These are phyloP conservation scores for Trissoscelio sp. DNA, from an alignment of 2,888 invertebrate species.

Conservation along the genomic window DNA sequence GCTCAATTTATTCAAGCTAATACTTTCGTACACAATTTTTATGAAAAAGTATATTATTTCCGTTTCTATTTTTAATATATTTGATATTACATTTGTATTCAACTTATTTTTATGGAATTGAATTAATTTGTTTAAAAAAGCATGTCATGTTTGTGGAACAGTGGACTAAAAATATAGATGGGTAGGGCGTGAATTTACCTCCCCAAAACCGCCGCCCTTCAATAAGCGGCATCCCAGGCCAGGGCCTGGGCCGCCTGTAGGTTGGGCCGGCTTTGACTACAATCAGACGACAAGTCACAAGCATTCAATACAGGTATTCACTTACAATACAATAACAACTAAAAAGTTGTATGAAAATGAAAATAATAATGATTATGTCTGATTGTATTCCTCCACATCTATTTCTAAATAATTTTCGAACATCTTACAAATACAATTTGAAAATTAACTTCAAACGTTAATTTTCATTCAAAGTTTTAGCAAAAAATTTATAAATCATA, in stretches of 20 bases:
- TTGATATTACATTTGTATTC: too few relatives aligned
- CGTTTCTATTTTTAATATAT: background rate
- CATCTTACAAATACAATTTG: background rate
- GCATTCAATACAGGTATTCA: conserved; percentile 25
- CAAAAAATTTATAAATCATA: too few relatives aligned
- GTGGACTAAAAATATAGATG: background rate
- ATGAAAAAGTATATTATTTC: background rate
- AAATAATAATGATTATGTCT: conserved; percentile 42
- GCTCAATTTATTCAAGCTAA: background rate
- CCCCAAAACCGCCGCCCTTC: conserved; percentile 61
- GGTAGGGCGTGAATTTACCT: conserved; percentile 36
- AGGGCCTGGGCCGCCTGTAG: conserved; percentile 64
- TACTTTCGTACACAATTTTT: conserved; percentile 27
- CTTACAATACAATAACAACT: conserved; percentile 5
- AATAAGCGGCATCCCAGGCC: conserved; percentile 56
- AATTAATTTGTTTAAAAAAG: background rate
- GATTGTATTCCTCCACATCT: conserved; percentile 33
- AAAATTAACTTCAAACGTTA: background rate
- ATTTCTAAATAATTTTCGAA: too few relatives aligned
- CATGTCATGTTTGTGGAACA: background rate
- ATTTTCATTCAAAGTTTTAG: background rate
- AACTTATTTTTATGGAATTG: too few relatives aligned
- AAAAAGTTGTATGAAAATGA: conserved; percentile 16
- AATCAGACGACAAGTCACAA: conserved; percentile 50
- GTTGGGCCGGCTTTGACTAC: conserved; percentile 61